These are phyloP conservation scores for Diadophis punctatus DNA, from an alignment of 2,113 vertebrate genomes.

Conservation along the genomic window DNA sequence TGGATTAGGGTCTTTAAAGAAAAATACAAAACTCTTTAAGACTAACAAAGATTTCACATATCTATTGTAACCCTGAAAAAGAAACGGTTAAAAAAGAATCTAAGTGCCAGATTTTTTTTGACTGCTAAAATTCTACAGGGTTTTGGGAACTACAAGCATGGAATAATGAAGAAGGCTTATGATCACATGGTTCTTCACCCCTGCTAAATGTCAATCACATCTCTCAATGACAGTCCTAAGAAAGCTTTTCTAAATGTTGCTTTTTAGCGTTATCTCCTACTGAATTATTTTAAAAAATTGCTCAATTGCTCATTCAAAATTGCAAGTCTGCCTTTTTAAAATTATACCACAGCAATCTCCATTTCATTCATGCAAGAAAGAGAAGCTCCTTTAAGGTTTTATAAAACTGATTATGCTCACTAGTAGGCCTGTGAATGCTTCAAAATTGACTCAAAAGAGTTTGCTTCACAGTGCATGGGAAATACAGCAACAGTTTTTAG, in stretches of 20 bases:
- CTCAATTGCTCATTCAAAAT: not conserved
- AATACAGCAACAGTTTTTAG: not conserved
- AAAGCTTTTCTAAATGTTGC: not conserved
- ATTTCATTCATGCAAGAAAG: not conserved
- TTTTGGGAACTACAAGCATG: not conserved
- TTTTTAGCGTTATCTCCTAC: not conserved
- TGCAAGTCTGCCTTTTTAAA: not conserved
- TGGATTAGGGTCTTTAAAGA: not conserved
- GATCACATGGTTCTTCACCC: not conserved
- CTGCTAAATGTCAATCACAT: not conserved
- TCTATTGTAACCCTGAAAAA: not conserved
- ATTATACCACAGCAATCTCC: not conserved
- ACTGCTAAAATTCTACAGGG: not conserved
- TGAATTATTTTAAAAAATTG: not conserved
- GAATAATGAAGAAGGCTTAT: not conserved
- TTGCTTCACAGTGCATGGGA: not conserved
- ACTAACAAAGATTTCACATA: not conserved
- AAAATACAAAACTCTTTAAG: not conserved
- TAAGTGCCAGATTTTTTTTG: not conserved
- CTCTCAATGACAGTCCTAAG: not conserved
- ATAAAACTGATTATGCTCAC: not conserved
- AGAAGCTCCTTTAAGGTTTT: not conserved
- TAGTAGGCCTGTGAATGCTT: not conserved
- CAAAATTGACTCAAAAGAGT: not conserved
- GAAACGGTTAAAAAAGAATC: not conserved